Conservation (phyloP, 2,113 vertebrate species). For the Triplophysa rosa region DNA sequence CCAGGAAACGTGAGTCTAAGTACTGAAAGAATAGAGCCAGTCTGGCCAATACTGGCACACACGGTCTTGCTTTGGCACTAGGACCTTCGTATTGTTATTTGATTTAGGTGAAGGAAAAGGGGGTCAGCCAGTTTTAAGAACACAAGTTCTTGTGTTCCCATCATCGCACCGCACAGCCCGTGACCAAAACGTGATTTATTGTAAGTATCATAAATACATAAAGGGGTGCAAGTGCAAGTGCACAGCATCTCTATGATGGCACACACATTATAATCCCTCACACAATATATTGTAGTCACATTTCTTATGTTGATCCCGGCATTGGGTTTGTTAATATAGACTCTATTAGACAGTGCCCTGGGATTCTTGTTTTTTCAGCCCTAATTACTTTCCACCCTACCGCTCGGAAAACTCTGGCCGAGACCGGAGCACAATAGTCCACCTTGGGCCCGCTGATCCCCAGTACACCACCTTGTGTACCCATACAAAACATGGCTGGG, state of each 20-base stretch:
- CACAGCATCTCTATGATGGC: not conserved
- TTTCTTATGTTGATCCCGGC: not conserved
- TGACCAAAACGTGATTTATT: conserved; percentile 22
- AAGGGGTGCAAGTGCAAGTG: not conserved
- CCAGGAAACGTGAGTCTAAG: conserved; percentile 39
- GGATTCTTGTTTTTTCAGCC: not conserved
- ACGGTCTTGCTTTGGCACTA: not conserved
- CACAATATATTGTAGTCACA: not conserved
- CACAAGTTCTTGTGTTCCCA: not conserved
- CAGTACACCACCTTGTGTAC: not conserved
- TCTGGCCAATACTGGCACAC: conserved; percentile 17
- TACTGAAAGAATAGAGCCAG: conserved; percentile 7
- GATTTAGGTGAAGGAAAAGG: conserved; percentile 15
- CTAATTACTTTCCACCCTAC: conserved; percentile 42
- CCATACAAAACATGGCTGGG: not conserved
- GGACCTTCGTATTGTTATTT: not conserved
- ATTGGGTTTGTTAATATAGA: conserved; percentile 32
- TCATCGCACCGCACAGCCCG: conserved; percentile 8
- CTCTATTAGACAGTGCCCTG: not conserved
- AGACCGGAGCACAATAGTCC: not conserved
- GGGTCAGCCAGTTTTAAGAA: conserved; percentile 33
- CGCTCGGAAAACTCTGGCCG: conserved; percentile 33
- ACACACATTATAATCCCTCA: not conserved
- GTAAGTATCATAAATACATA: not conserved
- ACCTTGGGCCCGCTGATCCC: not conserved